These are phyloP conservation scores for Dolichallabes microphthalmus DNA, from an alignment of 2,113 vertebrate genomes.

Conservation along the genomic window DNA sequence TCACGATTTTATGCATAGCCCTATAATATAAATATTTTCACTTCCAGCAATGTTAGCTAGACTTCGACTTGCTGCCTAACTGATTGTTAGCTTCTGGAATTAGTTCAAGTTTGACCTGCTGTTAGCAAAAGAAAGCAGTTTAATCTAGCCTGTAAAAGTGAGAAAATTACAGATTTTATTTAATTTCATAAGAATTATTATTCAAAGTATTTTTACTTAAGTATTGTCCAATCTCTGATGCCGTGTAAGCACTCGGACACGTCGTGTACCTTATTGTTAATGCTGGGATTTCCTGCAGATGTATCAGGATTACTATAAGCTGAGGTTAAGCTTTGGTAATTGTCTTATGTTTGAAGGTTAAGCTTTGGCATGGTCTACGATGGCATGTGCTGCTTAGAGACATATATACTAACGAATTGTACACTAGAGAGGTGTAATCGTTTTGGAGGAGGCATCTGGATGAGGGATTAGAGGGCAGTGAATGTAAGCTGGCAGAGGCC, in stretches of 20 bases:
- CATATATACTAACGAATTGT: background rate
- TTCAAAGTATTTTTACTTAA: background rate
- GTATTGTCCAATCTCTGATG: background rate
- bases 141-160: background rate
- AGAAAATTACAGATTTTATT: background rate
- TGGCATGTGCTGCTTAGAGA: background rate
- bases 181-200: too few species aligned
- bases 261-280: background rate
- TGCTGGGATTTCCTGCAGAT: background rate
- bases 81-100: background rate
- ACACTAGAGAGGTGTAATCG: background rate
- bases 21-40: too few species aligned
- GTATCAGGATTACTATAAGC: background rate
- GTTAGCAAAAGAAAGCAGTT: background rate
- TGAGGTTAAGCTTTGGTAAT: background rate
- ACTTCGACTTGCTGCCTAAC: background rate
- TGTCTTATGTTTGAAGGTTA: background rate
- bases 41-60: background rate
- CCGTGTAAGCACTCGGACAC: background rate
- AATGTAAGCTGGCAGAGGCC: slow-evolving; percentile 11
- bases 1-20: too few species aligned
- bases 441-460: slow-evolving; percentile 15
- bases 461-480: background rate
- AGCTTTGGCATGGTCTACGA: background rate
- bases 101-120: background rate